Evolutionary conservation across 2,113 vertebrate genomes (phyloP).

Genomic region (Formicarius rufipectus): DNA sequence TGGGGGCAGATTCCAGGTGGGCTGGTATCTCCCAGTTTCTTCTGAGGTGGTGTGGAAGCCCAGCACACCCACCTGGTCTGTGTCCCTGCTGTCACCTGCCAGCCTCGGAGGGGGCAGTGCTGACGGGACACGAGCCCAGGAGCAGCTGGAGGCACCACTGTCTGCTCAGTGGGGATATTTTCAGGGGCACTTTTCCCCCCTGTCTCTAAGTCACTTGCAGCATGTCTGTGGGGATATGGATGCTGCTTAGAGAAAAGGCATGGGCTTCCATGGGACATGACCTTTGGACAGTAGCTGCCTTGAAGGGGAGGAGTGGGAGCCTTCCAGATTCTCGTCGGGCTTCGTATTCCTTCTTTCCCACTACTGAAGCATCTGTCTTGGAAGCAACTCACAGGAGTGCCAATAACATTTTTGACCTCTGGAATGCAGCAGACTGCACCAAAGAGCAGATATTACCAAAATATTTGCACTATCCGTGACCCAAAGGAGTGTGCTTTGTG

Average conservation of each 20-base stretch:
- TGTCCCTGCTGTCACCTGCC: background rate
- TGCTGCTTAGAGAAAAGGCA: background rate
- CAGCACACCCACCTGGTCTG: background rate
- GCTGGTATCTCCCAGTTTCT: background rate
- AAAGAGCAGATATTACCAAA: background rate
- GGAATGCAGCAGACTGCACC: slow-evolving; percentile 51
- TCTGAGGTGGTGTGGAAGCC: background rate
- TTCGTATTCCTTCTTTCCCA: background rate
- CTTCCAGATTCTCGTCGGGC: background rate
- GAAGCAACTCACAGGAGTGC: background rate
- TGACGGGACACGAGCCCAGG: background rate
- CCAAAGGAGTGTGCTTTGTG: background rate
- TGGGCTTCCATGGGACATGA: background rate
- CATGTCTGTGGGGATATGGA: background rate
- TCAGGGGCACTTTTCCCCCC: background rate
- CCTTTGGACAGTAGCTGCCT: background rate
- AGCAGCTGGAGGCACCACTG: background rate
- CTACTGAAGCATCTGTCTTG: background rate
- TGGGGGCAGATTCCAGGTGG: background rate
- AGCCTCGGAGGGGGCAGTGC: background rate
- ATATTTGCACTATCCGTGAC: background rate
- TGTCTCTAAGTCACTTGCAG: background rate
- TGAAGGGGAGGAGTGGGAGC: background rate
- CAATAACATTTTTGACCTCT: slow-evolving; percentile 15
- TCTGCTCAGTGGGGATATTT: background rate